A percentile compares a stretch with the other conserved stretches of the same genome.
Evolutionary conservation across 1,140 invertebrate species (phyloP).

Genomic region (Hylyphantes graminicola): DNA sequence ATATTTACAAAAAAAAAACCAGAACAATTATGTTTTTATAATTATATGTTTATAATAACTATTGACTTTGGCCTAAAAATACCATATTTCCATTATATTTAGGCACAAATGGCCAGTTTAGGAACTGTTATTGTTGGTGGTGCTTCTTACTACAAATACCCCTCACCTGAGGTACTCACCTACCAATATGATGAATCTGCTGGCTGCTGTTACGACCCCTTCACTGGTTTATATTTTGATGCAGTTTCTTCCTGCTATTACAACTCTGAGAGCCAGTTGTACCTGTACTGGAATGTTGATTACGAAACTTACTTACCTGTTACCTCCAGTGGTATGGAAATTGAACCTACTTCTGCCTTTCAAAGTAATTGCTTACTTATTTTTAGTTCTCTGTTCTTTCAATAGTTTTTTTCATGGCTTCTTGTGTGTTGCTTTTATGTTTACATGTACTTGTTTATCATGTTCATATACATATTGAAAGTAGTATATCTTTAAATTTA

Average conservation of each 20-base stretch:
- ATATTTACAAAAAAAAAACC: too few species aligned
- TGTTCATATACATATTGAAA: too few species aligned
- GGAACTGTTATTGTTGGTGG: slow-evolving; percentile 61
- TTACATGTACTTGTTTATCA: too few species aligned
- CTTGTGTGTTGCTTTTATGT: too few species aligned
- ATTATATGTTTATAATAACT: background rate
- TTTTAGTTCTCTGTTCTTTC: background rate
- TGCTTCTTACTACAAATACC: slow-evolving; percentile 62
- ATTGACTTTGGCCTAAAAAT: background rate
- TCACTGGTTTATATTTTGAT: slow-evolving; percentile 95
- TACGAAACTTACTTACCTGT: slow-evolving; percentile 85
- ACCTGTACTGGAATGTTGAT: slow-evolving; percentile 93
- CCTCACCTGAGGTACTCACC: slow-evolving; percentile 85
- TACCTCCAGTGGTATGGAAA: background rate
- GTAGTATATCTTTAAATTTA: too few species aligned
- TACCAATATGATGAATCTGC: slow-evolving; percentile 96
- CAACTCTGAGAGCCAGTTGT: slow-evolving; percentile 88
- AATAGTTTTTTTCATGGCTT: too few species aligned
- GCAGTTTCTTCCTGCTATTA: slow-evolving; percentile 88
- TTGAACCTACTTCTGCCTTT: slow-evolving; percentile 13
- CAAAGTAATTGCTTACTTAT: slow-evolving; percentile 35
- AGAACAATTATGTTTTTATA: background rate
- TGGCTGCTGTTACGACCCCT: slow-evolving; percentile 96
- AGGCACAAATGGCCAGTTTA: slow-evolving; percentile 34
- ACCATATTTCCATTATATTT: background rate